These are phyloP conservation scores for Catharus bicknelli DNA, from an alignment of 2,113 vertebrate genomes.

Conservation along the genomic window DNA sequence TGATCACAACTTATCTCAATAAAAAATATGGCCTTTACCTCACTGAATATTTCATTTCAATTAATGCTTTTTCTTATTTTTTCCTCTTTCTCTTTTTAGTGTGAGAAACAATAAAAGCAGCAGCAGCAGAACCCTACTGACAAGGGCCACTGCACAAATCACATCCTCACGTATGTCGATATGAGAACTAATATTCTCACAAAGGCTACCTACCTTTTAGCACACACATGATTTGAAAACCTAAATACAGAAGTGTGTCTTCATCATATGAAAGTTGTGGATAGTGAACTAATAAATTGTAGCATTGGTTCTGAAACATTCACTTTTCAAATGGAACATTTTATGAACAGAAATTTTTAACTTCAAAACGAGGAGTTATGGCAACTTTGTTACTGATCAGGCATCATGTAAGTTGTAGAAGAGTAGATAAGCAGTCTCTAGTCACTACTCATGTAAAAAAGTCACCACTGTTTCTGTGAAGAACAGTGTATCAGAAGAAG, in stretches of 20 bases:
- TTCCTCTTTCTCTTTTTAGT: neutral
- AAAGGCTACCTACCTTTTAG: neutral
- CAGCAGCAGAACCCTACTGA: neutral
- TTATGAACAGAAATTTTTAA: neutral
- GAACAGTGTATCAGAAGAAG: neutral
- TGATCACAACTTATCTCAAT: neutral
- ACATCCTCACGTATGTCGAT: neutral
- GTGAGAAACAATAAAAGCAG: neutral
- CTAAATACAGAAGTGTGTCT: neutral
- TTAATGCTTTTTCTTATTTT: neutral
- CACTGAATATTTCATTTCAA: neutral
- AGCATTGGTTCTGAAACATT: neutral
- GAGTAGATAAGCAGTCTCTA: neutral
- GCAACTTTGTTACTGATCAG: neutral
- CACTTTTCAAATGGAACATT: neutral
- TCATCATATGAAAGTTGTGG: neutral
- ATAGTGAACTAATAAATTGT: neutral
- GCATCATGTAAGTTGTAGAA: neutral
- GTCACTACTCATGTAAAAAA: neutral
- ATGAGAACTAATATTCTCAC: neutral
- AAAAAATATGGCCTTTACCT: neutral
- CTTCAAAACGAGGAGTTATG: neutral
- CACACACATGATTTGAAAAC: neutral
- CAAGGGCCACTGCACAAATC: neutral
- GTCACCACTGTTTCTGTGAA: neutral